phyloP scores from a whole-genome alignment of 2,888 invertebrate species.

The Himalopsyche kuldschensis region DNA sequence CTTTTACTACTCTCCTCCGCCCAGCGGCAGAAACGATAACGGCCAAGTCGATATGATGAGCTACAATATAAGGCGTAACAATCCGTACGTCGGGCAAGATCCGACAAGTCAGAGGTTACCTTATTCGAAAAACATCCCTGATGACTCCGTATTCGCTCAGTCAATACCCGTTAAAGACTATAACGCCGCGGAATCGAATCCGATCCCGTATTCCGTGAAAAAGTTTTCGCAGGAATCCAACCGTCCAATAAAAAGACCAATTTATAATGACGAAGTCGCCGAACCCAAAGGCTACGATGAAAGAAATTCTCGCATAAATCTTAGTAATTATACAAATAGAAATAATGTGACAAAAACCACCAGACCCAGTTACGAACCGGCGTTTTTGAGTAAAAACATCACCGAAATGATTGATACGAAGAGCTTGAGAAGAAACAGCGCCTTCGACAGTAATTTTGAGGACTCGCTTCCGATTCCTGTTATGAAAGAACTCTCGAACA shows the following conservation, averaged over 20 bases:
- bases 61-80: conserved; percentile 32
- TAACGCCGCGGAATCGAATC: conserved; percentile 42
- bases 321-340: background rate
- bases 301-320: background rate
- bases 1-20: conserved; percentile 51
- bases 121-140: conserved; percentile 55
- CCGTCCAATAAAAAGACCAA: background rate
- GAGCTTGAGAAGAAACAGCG: conserved; percentile 14
- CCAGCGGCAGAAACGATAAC: conserved; percentile 37
- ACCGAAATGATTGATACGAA: conserved; percentile 34
- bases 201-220: conserved; percentile 41
- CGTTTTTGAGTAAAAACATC: conserved; percentile 38
- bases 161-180: conserved; percentile 35
- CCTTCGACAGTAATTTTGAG: conserved; percentile 41
- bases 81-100: conserved; percentile 37
- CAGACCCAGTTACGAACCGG: conserved; percentile 39
- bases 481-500: conserved; percentile 58
- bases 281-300: background rate
- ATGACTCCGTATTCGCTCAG: conserved; percentile 49
- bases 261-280: background rate
- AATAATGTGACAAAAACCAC: conserved; percentile 5
- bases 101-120: conserved; percentile 42
- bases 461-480: conserved; percentile 65
- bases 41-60: conserved; percentile 28
- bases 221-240: background rate